Conservation (phyloP, 2,113 vertebrate species). For the Mustela nigripes region DNA sequence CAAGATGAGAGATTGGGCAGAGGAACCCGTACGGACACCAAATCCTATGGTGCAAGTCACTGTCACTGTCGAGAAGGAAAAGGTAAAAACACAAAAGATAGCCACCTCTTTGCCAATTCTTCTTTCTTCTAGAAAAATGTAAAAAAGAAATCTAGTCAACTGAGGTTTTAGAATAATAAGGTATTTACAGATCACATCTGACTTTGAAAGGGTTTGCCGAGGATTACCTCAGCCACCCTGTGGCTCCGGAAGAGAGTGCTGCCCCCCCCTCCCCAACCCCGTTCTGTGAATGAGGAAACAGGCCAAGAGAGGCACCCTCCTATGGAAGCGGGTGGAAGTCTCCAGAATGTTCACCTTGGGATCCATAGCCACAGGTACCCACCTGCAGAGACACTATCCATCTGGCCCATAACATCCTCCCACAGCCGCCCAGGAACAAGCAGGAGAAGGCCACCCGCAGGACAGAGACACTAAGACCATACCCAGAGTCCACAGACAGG, state of each 20-base stretch:
- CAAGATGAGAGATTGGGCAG: not conserved
- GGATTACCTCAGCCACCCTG: not conserved
- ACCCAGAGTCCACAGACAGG: not conserved
- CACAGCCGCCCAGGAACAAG: not conserved
- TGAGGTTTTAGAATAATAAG: not conserved
- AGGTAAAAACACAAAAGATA: not conserved
- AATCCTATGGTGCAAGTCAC: not conserved
- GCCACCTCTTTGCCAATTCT: not conserved
- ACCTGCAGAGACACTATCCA: not conserved
- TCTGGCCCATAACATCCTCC: not conserved
- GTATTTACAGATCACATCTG: no score
- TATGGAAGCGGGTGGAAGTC: not conserved
- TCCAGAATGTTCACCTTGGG: not conserved
- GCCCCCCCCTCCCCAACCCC: not conserved
- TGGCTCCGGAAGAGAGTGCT: no score
- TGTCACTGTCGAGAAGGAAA: constrained; percentile 22
- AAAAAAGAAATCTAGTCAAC: not conserved
- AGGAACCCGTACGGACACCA: not conserved
- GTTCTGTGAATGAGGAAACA: not conserved
- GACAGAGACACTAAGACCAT: not conserved
- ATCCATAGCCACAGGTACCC: not conserved
- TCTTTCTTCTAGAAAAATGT: constrained; percentile 40
- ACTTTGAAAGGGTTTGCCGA: not conserved
- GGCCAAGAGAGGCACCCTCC: not conserved
- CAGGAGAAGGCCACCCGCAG: not conserved